Evolutionary conservation across 2,113 vertebrate species (phyloP), one percentile per base, ranked within the genome.

Genomic region (Syngnathus floridae): DNA sequence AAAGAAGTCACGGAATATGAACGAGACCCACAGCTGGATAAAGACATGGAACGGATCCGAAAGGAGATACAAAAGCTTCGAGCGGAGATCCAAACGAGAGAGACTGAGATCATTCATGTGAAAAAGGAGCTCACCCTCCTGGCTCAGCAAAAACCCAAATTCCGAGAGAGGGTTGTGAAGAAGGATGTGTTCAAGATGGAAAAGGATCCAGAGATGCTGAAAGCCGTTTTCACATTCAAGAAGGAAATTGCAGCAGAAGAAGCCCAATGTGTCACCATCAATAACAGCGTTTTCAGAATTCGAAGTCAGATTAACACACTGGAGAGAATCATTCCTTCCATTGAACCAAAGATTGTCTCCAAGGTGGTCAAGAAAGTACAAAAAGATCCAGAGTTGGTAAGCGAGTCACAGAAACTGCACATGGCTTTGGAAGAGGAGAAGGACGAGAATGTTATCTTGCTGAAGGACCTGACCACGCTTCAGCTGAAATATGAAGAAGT

Each of bases 171-270:
- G 70, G 82, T 99, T 0, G 90, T 98, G 17, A 90, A 95, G 68
- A 98, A 96, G 57, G 97, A 99, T 26, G 92, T 96, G 62, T 89
- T 97, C 56, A 95, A 90, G 77, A 65, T 98, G 4, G 94, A 99
- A 70, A 96, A 93, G 82, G 92, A 94, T 79, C 95, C 93, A 12
- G 90, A 94, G 51, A 96, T 94, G 94, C 75, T 96, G 19, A 93
- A 91, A 84, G 90, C 92, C 0, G 75, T 93, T 52, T 82, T 90
- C 57, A 87, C 64, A 0, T 86, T 96, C 52, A 85, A 92, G 80
- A 86, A 81, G 17, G 87, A 91, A 55, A 90, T 95, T 0, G 82
- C 92, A 16, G 91, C 93, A 7, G 93, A 93, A 11, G 80, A 72
- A 1, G 82, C 83, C 0, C 84, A 72, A 7, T 90, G 87, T 69